Conservation (phyloP, 2,113 vertebrate species). For the Electrona antarctica region DNA sequence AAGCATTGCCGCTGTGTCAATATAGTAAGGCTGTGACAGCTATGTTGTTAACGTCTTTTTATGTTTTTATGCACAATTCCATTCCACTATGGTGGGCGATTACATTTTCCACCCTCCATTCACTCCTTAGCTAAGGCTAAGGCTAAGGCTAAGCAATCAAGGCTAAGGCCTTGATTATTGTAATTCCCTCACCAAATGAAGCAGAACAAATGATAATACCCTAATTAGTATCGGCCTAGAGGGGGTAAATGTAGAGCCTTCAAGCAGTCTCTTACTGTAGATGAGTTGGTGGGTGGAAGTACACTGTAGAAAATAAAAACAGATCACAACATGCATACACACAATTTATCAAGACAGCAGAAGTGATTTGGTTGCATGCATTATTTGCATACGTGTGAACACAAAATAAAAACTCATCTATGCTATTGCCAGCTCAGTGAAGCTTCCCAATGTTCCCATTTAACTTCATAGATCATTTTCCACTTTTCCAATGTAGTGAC, state of each 20-base stretch:
- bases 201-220: constrained; percentile 58
- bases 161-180: constrained; percentile 58
- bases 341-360: not conserved
- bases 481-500: too few relatives aligned
- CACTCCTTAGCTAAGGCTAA: too few relatives aligned
- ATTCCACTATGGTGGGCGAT: too few relatives aligned
- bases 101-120: too few relatives aligned
- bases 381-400: not conserved
- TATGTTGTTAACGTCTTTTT: too few relatives aligned
- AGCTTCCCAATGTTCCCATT: not conserved
- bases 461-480: constrained; percentile 1
- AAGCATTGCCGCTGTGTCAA: too few relatives aligned
- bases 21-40: too few relatives aligned
- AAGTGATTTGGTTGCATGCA: not conserved
- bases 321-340: not conserved
- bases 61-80: too few relatives aligned
- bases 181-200: constrained; percentile 66
- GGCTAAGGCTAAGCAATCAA: too few relatives aligned
- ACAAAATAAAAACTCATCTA: not conserved
- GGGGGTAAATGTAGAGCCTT: constrained; percentile 34
- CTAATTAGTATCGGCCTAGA: constrained; percentile 55
- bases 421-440: not conserved
- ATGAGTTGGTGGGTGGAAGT: not conserved
- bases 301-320: not conserved
- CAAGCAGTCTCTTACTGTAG: constrained; percentile 5